phyloP scores from a whole-genome alignment of 2,888 invertebrate genomes.

The Coelopa pilipes region DNA sequence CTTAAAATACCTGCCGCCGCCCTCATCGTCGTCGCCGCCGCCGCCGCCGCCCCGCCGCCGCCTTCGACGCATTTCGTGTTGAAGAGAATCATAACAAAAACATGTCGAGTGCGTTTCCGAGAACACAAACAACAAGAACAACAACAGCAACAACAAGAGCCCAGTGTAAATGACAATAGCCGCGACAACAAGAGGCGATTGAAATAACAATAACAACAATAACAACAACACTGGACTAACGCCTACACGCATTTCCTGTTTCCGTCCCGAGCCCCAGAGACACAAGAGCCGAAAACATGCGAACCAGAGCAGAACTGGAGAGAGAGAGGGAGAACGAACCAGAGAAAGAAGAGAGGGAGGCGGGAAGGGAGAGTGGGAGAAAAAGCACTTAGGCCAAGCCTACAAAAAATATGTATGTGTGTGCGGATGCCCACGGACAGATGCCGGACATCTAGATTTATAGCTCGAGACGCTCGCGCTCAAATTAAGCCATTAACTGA shows the following conservation, averaged over 20 bases:
- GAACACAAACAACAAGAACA: slow-evolving; percentile 2
- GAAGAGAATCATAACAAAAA: no score
- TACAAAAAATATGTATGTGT: no score
- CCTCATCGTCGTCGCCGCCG: no score
- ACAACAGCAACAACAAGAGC: no score
- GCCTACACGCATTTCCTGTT: slow-evolving; percentile 37
- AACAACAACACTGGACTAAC: slow-evolving; percentile 7
- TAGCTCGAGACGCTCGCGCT: slow-evolving; percentile 35
- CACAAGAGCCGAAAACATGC: neutral
- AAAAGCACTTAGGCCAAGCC: neutral
- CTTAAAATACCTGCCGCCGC: no score
- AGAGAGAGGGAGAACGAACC: slow-evolving; percentile 16
- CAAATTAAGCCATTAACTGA: slow-evolving; percentile 40
- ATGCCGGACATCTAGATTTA: slow-evolving; percentile 19
- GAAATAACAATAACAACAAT: neutral
- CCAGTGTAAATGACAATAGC: no score
- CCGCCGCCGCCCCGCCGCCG: no score
- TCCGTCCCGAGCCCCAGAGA: neutral
- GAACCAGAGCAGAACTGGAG: neutral
- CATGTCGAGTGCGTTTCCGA: slow-evolving; percentile 17
- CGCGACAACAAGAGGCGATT: no score
- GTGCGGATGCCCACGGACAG: no score
- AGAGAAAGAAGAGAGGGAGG: slow-evolving; percentile 29
- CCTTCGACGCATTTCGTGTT: no score
- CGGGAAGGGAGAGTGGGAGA: neutral